Base-by-base conservation (phyloP, 2,113 vertebrate genomes). In the Ammodytes dubius region DNA sequence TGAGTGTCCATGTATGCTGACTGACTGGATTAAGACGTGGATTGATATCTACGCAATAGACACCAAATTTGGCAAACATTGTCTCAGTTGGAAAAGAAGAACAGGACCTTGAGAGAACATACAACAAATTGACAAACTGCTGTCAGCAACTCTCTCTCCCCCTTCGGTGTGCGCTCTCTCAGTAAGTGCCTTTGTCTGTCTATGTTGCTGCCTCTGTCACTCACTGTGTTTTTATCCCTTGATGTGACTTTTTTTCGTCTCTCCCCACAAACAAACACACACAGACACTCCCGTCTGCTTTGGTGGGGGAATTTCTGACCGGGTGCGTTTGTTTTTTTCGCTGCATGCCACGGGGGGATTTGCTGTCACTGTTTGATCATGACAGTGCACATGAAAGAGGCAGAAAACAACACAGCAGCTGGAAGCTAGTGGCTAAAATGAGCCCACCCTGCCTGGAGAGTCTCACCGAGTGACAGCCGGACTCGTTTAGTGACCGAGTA, bases 251-350 rank as follows among this genome's bases (percentile, higher is more conserved):
- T 65, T 57, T 19, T 43, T 43, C 35, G 49, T 60, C 37, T 14
- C 0, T 47, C 6, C 27, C 69, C 15, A 59, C 61, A 58, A 40
- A 15, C 52, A 45, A 9, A 58, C 49, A 67, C 15, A 43, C n/a
- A 2, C 64, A 42, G 15, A 65, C 45, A 74, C 50, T 75, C 61
- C 49, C 64, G 52, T 10, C 50, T 66, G 68, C 50, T 47, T 58
- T 74, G 74, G 63, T 74, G n/a, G 0, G 37, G 60, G 53, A 79
- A 66, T 71, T 65, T 84, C 58, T 81, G 39, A 86, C 78, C 74
- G 27, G 72, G 49, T 47, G 72, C 14, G 49, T 84, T 87, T 77
- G 78, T 83, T 87, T 86, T 87, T 86, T 80, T 45, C 8, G 4
- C 53, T 74, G 27, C 27, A 27, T 27, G 60, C 82, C 72, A 63